These are phyloP conservation scores for Aphidius gifuensis DNA, from an alignment of 1,140 invertebrate genomes.

Conservation along the genomic window DNA sequence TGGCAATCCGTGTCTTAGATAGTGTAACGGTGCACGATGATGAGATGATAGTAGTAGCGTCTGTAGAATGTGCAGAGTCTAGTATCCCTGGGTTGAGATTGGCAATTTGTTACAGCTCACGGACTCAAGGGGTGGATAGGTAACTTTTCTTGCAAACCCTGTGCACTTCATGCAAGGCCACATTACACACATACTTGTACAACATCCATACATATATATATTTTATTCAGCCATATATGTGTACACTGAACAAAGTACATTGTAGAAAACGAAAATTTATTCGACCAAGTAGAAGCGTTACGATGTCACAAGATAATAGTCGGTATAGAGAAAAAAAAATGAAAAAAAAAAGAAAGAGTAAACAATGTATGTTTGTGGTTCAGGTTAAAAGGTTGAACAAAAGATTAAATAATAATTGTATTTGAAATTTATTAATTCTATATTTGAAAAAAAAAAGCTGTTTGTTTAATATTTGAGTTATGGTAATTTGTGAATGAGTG, in stretches of 20 bases:
- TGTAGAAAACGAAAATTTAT: conserved; percentile 17
- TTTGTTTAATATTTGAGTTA: too few relatives aligned
- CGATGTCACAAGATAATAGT: background rate
- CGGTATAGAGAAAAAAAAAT: background rate
- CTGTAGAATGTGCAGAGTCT: conserved; percentile 7
- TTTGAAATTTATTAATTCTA: too few relatives aligned
- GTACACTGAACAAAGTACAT: background rate
- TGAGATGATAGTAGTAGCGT: conserved; percentile 20
- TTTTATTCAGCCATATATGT: background rate
- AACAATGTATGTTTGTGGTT: background rate
- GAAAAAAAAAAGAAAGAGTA: background rate
- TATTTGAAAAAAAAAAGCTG: too few relatives aligned
- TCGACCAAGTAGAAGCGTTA: conserved; percentile 14
- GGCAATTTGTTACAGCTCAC: conserved; percentile 38
- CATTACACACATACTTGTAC: background rate
- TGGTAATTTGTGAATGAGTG: too few relatives aligned
- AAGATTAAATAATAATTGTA: too few relatives aligned
- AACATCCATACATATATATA: conserved; percentile 6
- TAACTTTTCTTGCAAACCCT: conserved; percentile 14
- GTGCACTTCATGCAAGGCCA: conserved; percentile 6
- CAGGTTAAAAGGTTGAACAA: too few relatives aligned
- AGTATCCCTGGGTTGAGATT: conserved; percentile 33
- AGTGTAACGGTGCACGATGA: conserved; percentile 27
- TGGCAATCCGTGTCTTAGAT: conserved; percentile 28
- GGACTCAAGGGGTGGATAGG: conserved; percentile 11